Percentiles rank a stretch among this genome's conserved stretches.
Conservation (phyloP, 2,113 vertebrate species). For the Rhabdomys dilectus region DNA sequence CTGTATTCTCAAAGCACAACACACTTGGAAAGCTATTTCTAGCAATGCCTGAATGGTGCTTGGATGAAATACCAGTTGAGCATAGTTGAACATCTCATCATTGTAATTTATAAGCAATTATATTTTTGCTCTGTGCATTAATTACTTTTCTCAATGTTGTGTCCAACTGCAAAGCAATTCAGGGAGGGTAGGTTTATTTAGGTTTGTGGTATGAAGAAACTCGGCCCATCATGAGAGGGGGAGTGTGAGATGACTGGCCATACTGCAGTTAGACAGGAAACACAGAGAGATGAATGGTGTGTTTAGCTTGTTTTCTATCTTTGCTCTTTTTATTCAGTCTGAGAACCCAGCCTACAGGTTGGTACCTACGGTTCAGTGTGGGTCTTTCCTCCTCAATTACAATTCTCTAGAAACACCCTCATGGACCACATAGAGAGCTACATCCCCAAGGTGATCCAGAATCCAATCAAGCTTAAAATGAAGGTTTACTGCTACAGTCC, state of each 20-base stretch:
- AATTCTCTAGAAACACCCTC: not conserved
- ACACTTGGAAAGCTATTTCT: slow-evolving; percentile 5
- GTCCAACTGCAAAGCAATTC: not conserved
- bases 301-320: not conserved
- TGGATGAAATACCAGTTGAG: not conserved
- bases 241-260: too few relatives aligned
- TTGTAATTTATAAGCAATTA: slow-evolving; percentile 35
- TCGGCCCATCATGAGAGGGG: too few relatives aligned
- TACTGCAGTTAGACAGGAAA: not conserved
- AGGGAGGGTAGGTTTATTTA: not conserved
- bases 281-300: not conserved
- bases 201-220: not conserved
- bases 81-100: not conserved
- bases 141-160: not conserved
- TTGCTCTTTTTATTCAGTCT: not conserved
- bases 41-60: not conserved
- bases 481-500: not conserved
- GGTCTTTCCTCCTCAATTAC: not conserved
- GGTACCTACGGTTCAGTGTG: not conserved
- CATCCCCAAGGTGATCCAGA: not conserved
- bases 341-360: not conserved
- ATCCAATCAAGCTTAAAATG: not conserved
- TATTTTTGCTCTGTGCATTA: not conserved
- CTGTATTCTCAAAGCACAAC: not conserved
- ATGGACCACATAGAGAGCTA: not conserved